Percentiles rank a stretch among this genome's conserved stretches.
phyloP scores from a whole-genome alignment of 2,113 vertebrate genomes.

The Menura novaehollandiae region DNA sequence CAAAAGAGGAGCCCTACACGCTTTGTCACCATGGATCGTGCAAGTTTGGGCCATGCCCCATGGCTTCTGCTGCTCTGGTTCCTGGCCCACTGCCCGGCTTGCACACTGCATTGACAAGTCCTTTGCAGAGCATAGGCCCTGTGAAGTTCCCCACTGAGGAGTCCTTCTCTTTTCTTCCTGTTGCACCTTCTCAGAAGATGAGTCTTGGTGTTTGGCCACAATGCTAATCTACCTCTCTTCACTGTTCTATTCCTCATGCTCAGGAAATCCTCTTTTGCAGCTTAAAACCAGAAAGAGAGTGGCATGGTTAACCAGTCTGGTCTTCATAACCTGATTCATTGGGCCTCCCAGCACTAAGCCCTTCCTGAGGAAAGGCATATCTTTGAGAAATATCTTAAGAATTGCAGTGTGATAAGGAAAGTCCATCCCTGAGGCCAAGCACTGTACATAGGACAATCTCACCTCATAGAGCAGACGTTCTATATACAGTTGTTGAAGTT shows the following conservation, averaged over 20 bases:
- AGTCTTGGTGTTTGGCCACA: not conserved
- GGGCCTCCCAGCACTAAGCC: not conserved
- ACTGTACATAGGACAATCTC: not conserved
- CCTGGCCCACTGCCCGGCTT: not conserved
- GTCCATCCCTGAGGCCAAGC: not conserved
- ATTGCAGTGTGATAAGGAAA: not conserved
- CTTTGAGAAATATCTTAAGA: not conserved
- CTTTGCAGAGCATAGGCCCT: accelerated
- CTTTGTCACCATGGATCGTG: not conserved
- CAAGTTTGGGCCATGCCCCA: not conserved
- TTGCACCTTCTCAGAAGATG: not conserved
- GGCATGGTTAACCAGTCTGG: not conserved
- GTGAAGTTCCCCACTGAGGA: not conserved
- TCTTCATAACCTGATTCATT: not conserved
- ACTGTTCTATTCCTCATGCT: not conserved
- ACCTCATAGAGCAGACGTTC: not conserved
- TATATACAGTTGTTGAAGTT: not conserved
- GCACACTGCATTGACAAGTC: accelerated
- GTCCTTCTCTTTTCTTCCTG: not conserved
- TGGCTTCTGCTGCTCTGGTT: not conserved
- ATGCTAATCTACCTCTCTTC: not conserved
- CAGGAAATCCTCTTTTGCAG: not conserved
- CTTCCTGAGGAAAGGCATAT: not conserved
- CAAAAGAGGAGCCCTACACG: not conserved
- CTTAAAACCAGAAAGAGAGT: not conserved